Evolutionary conservation across 2,113 vertebrate species (phyloP).

Genomic region (Amblyopsis rosae): DNA sequence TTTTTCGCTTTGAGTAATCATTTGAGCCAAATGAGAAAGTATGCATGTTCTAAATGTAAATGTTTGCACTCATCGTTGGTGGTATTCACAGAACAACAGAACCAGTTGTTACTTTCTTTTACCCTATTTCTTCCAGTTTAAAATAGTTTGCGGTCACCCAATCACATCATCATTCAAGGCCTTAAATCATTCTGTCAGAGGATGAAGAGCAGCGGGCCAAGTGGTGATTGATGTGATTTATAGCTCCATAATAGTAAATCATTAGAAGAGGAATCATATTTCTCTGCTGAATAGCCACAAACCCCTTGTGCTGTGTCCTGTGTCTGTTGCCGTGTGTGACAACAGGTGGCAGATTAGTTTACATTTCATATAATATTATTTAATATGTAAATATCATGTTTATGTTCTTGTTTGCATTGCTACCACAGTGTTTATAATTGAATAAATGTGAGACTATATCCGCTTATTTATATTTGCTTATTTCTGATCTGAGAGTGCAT

Average conservation of each 20-base stretch:
- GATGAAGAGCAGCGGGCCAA: constrained; percentile 33
- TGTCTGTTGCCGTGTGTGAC: constrained; percentile 11
- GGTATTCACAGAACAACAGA: background rate
- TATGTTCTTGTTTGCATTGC: no score
- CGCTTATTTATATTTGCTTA: no score
- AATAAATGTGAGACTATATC: no score
- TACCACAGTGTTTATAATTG: background rate
- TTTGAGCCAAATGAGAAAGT: background rate
- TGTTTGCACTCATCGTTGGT: background rate
- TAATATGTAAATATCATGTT: no score
- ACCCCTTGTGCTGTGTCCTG: constrained; percentile 13
- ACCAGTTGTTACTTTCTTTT: background rate
- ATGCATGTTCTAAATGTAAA: background rate
- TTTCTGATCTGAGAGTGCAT: no score
- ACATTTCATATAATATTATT: background rate
- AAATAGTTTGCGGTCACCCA: constrained; percentile 49
- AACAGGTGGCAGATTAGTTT: background rate
- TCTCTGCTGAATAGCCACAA: constrained; percentile 10
- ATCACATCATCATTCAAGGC: constrained; percentile 26
- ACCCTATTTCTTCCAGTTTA: constrained; percentile 13
- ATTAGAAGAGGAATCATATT: constrained; percentile 27
- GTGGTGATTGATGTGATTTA: constrained; percentile 50
- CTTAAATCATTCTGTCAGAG: constrained; percentile 45
- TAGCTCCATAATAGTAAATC: constrained; percentile 55
- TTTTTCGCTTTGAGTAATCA: background rate